Evolutionary conservation across 1,140 invertebrate species (phyloP).

Genomic region (Belonocnema kinseyi): DNA sequence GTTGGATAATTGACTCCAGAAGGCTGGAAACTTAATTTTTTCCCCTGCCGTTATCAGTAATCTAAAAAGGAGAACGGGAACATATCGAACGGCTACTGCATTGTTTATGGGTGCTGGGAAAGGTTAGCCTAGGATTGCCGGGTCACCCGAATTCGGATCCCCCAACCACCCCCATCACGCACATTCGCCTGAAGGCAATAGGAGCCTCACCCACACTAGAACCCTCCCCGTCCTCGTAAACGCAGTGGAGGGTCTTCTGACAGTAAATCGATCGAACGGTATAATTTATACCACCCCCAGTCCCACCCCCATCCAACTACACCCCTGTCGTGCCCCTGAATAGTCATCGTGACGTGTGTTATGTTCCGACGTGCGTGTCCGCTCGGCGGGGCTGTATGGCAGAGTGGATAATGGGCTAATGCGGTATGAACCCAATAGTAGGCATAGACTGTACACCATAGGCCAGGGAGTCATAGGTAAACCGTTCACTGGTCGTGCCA

Average conservation of each 20-base stretch:
- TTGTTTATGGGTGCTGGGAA: slow-evolving; percentile 9
- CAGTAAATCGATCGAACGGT: slow-evolving; percentile 76
- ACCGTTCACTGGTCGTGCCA: slow-evolving; percentile 42
- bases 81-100: neutral
- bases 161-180: neutral
- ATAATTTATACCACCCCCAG: slow-evolving; percentile 76
- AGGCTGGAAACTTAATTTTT: too few species aligned
- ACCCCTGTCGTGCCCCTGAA: slow-evolving; percentile 52
- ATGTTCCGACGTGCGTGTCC: slow-evolving; percentile 38
- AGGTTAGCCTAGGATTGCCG: slow-evolving; percentile 11
- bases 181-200: slow-evolving; percentile 32
- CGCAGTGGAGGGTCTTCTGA: slow-evolving; percentile 71
- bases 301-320: slow-evolving; percentile 51
- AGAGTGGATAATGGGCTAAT: slow-evolving; percentile 50
- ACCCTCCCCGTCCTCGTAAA: slow-evolving; percentile 44
- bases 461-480: slow-evolving; percentile 46
- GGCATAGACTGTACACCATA: slow-evolving; percentile 39
- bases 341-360: slow-evolving; percentile 54
- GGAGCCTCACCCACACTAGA: slow-evolving; percentile 21
- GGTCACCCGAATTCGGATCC: slow-evolving; percentile 15
- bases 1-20: too few species aligned
- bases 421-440: slow-evolving; percentile 43
- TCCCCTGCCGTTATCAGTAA: too few species aligned
- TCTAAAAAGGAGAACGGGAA: too few species aligned
- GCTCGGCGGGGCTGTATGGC: slow-evolving; percentile 41